These are phyloP conservation scores for Clostera curtula DNA, from an alignment of 2,888 invertebrate genomes.

Conservation along the genomic window DNA sequence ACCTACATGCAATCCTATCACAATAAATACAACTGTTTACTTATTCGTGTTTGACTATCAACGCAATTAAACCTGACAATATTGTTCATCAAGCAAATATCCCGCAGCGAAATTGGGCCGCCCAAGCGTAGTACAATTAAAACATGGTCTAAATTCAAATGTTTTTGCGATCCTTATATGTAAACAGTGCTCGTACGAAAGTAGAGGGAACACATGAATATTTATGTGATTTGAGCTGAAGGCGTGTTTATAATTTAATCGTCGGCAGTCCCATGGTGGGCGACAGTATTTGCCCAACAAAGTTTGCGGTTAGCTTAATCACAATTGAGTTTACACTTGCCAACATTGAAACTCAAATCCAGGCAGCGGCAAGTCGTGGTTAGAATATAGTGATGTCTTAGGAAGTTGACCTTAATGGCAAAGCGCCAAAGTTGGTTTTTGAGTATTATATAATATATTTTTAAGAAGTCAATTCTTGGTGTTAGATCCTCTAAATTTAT, in stretches of 20 bases:
- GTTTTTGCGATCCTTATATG: conserved; percentile 13
- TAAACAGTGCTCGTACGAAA: conserved; percentile 17
- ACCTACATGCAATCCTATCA: too few species aligned
- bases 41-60: too few species aligned
- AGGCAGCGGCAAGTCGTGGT: background rate
- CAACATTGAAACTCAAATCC: conserved; percentile 24
- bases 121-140: too few species aligned
- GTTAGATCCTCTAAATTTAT: too few species aligned
- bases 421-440: too few species aligned
- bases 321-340: conserved; percentile 25
- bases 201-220: conserved; percentile 33
- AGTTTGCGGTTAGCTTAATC: conserved; percentile 34
- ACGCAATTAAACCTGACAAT: too few species aligned
- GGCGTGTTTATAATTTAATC: conserved; percentile 39
- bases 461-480: too few species aligned
- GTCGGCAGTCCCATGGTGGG: conserved; percentile 26
- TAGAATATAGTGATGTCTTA: conserved; percentile 7
- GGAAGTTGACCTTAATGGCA: too few species aligned
- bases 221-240: conserved; percentile 36
- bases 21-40: too few species aligned
- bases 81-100: too few species aligned
- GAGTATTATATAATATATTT: too few species aligned
- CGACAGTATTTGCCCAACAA: conserved; percentile 36
- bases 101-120: too few species aligned
- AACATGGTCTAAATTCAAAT: conserved; percentile 11